Conservation (phyloP, 1,140 invertebrate genomes). For the Drosophila serrata region DNA sequence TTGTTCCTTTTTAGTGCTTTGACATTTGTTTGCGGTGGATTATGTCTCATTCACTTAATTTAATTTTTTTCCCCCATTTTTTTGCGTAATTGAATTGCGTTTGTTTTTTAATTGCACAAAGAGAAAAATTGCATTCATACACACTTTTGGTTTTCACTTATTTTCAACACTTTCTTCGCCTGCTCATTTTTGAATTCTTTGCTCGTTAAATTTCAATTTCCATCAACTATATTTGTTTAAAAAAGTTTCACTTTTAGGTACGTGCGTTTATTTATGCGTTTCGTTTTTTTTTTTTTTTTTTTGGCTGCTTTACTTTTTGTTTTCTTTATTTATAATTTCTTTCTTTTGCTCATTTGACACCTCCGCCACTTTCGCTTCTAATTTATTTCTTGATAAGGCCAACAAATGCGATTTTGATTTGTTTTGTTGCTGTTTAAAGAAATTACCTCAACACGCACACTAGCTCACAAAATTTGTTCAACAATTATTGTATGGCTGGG, state of each 20-base stretch:
- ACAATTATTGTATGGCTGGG: not conserved
- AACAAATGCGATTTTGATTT: constrained; percentile 31
- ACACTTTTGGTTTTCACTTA: constrained; percentile 24
- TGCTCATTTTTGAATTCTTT: constrained; percentile 37
- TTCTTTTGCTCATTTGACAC: constrained; percentile 21
- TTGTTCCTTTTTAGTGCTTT: constrained; percentile 42
- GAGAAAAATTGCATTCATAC: constrained; percentile 43
- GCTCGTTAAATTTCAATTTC: constrained; percentile 55
- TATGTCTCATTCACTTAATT: constrained; percentile 43
- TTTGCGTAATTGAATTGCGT: constrained; percentile 58
- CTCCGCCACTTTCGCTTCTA: constrained; percentile 38
- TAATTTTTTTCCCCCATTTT: constrained; percentile 39
- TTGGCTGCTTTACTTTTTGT: constrained; percentile 23
- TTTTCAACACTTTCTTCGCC: constrained; percentile 65
- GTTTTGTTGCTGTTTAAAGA: constrained; percentile 13
- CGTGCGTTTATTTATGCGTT: constrained; percentile 54
- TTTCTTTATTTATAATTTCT: constrained; percentile 15
- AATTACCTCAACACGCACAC: constrained; percentile 35
- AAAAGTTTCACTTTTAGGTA: constrained; percentile 68
- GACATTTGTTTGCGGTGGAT: constrained; percentile 49
- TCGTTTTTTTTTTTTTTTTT: constrained; percentile 29
- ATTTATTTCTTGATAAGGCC: constrained; percentile 38
- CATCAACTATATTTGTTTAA: constrained; percentile 44
- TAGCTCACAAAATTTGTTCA: constrained; percentile 1
- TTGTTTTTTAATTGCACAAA: constrained; percentile 48